Evolutionary conservation across 2,797 vertebrate genomes (phyloP).

Genomic region (Miichthys miiuy): DNA sequence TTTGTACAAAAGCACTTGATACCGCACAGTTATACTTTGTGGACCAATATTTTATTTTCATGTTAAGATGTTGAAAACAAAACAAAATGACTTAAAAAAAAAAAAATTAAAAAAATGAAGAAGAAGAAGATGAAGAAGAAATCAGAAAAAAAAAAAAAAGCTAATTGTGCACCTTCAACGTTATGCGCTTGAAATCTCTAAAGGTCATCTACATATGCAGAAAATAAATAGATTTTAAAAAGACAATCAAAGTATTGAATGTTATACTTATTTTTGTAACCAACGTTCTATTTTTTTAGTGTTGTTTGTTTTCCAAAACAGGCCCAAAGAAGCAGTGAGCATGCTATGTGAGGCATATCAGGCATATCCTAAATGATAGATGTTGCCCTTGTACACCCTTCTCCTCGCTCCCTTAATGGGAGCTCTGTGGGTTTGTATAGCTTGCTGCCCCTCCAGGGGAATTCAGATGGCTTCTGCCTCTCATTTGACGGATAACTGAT

Average conservation of each 20-base stretch:
- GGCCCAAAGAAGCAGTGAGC: conserved; percentile 86
- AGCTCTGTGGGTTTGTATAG: conserved; percentile 62
- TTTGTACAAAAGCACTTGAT: conserved; percentile 99
- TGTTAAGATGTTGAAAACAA: conserved; percentile 90
- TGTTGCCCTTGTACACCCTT: conserved; percentile 60
- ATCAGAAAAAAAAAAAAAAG: conserved; percentile 71
- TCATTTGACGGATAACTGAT: conserved; percentile 59
- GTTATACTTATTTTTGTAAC: conserved; percentile 99
- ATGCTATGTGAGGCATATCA: conserved; percentile 79
- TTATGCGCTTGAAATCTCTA: conserved; percentile 95
- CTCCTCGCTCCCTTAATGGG: conserved; percentile 61
- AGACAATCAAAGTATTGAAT: conserved; percentile 99
- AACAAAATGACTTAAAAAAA: conserved; percentile 59
- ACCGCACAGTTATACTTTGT: conserved; percentile 99
- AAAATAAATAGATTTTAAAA: conserved; percentile 94
- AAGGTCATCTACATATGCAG: conserved; percentile 90
- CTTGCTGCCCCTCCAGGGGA: conserved; percentile 55
- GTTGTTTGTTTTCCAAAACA: conserved; percentile 82
- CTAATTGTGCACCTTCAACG: conserved; percentile 92
- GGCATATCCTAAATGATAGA: conserved; percentile 69
- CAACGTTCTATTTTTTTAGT: conserved; percentile 88
- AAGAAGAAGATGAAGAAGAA: conserved; percentile 48
- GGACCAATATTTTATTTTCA: conserved; percentile 96
- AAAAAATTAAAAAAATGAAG: conserved; percentile 52
- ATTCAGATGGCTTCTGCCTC: conserved; percentile 57